These are phyloP conservation scores for Elysia chlorotica DNA, from an alignment of 1,140 invertebrate species.

Conservation along the genomic window DNA sequence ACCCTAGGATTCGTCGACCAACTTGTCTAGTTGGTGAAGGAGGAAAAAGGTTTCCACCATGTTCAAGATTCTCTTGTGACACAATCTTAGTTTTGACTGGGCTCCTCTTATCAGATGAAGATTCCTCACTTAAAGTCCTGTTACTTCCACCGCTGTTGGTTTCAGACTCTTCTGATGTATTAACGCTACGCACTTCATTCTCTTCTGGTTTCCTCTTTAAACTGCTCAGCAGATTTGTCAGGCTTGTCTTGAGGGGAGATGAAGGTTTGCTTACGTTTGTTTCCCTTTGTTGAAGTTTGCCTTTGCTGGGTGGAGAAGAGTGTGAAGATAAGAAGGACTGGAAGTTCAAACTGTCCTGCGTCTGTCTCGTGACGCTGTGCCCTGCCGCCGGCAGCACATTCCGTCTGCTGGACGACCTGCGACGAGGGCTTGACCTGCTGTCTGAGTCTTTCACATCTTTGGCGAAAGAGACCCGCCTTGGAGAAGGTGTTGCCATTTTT, in stretches of 20 bases:
- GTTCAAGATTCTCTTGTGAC: neutral
- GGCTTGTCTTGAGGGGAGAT: neutral
- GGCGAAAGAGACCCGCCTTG: slow-evolving; percentile 16
- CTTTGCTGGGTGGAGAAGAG: neutral
- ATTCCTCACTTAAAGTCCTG: neutral
- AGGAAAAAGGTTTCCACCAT: neutral
- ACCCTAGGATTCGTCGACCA: slow-evolving; percentile 8
- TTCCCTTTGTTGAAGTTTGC: slow-evolving; percentile 1
- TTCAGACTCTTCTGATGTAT: too few species aligned
- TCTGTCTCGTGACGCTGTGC: neutral
- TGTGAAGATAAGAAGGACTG: slow-evolving; percentile 11
- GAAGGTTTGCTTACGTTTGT: neutral
- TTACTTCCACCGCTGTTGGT: neutral
- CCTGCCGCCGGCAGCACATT: too few species aligned
- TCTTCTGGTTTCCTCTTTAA: too few species aligned
- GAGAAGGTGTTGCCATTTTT: neutral
- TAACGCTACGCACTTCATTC: too few species aligned
- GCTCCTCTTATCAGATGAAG: neutral
- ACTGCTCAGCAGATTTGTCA: neutral
- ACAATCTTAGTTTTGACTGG: neutral
- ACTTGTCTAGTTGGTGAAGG: neutral
- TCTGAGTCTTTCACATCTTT: slow-evolving; percentile 18
- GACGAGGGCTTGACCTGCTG: neutral
- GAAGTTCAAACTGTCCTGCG: slow-evolving; percentile 9
- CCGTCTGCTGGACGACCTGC: neutral